Conservation (phyloP, 2,797 vertebrate species). For the Acrossocheilus wenchowensis region DNA sequence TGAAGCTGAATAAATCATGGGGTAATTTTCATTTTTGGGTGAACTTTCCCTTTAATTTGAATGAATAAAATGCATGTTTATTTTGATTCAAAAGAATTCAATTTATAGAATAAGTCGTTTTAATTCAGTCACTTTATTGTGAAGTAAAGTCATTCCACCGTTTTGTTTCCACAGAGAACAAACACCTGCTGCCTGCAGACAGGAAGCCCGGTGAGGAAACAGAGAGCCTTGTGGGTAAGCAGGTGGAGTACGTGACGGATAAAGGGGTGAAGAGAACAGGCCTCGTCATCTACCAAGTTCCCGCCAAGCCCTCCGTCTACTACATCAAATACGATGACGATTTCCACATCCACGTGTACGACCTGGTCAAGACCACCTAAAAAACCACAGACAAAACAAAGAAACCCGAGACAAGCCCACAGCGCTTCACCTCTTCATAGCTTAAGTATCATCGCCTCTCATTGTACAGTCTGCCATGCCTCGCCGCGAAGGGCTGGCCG, state of each 20-base stretch:
- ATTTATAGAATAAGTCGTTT: too few relatives aligned
- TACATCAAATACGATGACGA: constrained; percentile 88
- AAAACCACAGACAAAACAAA: constrained; percentile 34
- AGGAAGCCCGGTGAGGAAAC: constrained; percentile 84
- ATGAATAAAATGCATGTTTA: not conserved
- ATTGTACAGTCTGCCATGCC: constrained; percentile 47
- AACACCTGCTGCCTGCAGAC: constrained; percentile 84
- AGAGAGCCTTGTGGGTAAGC: constrained; percentile 87
- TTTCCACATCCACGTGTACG: constrained; percentile 86
- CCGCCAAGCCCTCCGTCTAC: constrained; percentile 85
- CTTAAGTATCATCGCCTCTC: constrained; percentile 56
- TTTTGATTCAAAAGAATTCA: not conserved
- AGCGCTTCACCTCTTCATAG: constrained; percentile 60
- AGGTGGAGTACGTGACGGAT: constrained; percentile 86
- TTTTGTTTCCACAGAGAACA: constrained; percentile 75
- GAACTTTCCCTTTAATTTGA: not conserved
- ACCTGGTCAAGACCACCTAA: constrained; percentile 86
- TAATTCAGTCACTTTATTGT: not conserved
- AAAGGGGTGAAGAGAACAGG: constrained; percentile 85
- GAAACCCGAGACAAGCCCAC: constrained; percentile 31
- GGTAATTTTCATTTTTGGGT: not conserved
- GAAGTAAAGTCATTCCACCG: not conserved
- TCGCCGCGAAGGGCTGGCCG: constrained; percentile 23
- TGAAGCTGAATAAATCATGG: not conserved
- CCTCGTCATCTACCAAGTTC: constrained; percentile 86